phyloP scores from a whole-genome alignment of 2,113 vertebrate genomes.

The Copsychus sechellarum region DNA sequence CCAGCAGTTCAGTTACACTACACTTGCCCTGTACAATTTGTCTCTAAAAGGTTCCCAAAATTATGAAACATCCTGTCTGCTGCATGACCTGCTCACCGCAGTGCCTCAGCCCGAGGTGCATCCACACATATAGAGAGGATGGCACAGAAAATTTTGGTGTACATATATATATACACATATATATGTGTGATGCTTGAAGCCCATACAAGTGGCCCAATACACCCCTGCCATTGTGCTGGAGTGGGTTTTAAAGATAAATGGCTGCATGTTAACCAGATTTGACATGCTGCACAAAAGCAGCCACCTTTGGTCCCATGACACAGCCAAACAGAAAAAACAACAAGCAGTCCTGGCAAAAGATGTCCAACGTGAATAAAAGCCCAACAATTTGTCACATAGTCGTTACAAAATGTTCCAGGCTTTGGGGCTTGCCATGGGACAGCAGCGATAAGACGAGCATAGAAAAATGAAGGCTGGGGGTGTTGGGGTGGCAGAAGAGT shows the following conservation, averaged over 20 bases:
- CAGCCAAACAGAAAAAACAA: conserved; percentile 84
- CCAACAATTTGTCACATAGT: conserved; percentile 84
- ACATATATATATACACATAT: not conserved
- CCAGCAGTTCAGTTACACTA: conserved; percentile 88
- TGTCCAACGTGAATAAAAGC: conserved; percentile 75
- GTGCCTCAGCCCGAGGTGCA: conserved; percentile 68
- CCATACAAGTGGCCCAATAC: conserved; percentile 62
- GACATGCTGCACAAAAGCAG: conserved; percentile 91
- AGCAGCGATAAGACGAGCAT: conserved; percentile 54
- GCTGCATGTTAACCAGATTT: conserved; percentile 92
- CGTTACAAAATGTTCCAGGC: conserved; percentile 81
- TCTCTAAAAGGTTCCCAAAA: conserved; percentile 87
- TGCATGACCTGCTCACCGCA: conserved; percentile 78
- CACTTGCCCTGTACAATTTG: conserved; percentile 87
- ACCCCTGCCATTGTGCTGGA: conserved; percentile 77
- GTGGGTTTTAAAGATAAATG: conserved; percentile 89
- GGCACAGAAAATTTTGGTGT: not conserved
- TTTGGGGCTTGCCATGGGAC: conserved; percentile 76
- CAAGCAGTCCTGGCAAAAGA: conserved; percentile 82
- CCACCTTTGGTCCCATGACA: conserved; percentile 91
- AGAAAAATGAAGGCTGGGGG: not conserved
- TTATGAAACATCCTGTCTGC: conserved; percentile 87
- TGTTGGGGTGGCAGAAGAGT: conserved; percentile 56
- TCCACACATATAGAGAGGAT: conserved; percentile 52
- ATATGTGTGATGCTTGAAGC: conserved; percentile 46